Evolutionary conservation across 2,888 invertebrate species (phyloP), one percentile per base, ranked within the genome.

Genomic region (Caenorhabditis sp.): DNA sequence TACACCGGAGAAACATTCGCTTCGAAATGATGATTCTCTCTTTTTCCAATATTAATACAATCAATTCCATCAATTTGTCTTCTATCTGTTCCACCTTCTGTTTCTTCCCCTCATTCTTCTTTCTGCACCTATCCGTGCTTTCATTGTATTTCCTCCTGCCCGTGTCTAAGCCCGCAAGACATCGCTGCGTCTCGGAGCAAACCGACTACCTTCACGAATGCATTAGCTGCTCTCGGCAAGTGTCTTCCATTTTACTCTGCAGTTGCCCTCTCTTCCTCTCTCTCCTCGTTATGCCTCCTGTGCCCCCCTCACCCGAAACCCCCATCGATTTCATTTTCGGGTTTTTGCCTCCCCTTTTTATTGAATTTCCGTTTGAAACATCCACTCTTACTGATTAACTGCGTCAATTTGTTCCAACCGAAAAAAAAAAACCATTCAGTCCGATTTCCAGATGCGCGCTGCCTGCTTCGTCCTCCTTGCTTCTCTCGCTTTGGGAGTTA

Each of bases 401-500:
- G 12, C 7, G 26, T 49, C 49, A 4, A 49, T 35, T n/a, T n/a
- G 14, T 58, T 44, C n/a, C 22, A 35, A n/a, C n/a, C n/a, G n/a
- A n/a, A n/a, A n/a, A n/a, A n/a, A n/a, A 56, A 16, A 56, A 31
- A 58, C n/a, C 59, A 38, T n/a, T 41, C 5, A 26, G 24, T 14
- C 0, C 22, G 19, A 59, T 28, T 66, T 75, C 26, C 70, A 75
- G 81, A 81, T 81, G 81, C 81, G 74, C 64, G 69, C 70, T 22
- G 61, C 49, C 24, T 70, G 49, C 35, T 49, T 75, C 56, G 41
- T 81, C 51, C 56, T 81, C n/a, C 69, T 81, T 64, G 81, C 75
- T 51, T 69, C 75, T 75, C 69, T 75, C 64, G 74, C 74, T 10
- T 74, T 75, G 69, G 81, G 81, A 74, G 81, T 81, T 70, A 81